These are phyloP conservation scores for Periphyllus acericola DNA, from an alignment of 2,888 invertebrate genomes.

Conservation along the genomic window DNA sequence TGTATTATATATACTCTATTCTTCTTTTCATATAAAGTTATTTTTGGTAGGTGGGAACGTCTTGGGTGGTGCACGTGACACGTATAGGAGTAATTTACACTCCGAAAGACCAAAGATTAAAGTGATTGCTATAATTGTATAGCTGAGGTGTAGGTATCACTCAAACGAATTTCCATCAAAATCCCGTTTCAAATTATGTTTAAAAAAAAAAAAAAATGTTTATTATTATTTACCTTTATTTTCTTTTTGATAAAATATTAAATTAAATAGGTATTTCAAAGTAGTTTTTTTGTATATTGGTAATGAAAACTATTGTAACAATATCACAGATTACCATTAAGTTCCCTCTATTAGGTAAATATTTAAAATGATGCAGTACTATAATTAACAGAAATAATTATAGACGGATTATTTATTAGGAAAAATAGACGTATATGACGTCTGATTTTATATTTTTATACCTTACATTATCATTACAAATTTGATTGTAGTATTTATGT, in stretches of 20 bases:
- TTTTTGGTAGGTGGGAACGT: constrained; percentile 41
- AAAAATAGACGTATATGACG: not conserved
- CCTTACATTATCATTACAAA: not conserved
- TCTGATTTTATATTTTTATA: not conserved
- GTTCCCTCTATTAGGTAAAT: too few relatives aligned
- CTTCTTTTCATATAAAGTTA: not conserved
- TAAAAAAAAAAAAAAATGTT: not conserved
- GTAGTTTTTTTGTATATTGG: too few relatives aligned
- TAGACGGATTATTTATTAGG: not conserved
- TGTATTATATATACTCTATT: constrained; percentile 13
- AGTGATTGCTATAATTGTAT: not conserved
- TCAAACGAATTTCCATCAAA: not conserved
- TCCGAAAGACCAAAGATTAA: not conserved
- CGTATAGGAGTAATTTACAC: constrained; percentile 32
- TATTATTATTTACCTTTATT: not conserved
- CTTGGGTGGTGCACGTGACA: constrained; percentile 56
- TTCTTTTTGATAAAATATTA: not conserved
- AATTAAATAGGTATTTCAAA: too few relatives aligned
- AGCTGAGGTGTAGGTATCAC: not conserved
- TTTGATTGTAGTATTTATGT: not conserved
- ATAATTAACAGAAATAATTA: too few relatives aligned
- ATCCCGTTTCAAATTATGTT: constrained; percentile 7
- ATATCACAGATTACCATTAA: too few relatives aligned
- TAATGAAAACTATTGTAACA: too few relatives aligned
- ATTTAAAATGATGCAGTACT: too few relatives aligned